These are phyloP conservation scores for Pycnonotus jocosus DNA, from an alignment of 2,113 vertebrate species.

Conservation along the genomic window DNA sequence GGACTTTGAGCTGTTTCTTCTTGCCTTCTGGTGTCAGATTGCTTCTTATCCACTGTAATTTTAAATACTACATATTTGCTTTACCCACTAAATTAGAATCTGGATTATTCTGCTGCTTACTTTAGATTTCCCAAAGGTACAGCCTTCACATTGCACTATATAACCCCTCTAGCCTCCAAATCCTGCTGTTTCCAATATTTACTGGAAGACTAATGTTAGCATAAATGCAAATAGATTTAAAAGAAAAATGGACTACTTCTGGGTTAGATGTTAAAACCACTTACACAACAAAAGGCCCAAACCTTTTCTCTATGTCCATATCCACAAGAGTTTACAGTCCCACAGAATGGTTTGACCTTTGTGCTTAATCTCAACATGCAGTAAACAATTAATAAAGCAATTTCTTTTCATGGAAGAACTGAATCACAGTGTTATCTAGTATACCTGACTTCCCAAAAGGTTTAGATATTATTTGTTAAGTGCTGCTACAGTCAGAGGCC, in stretches of 20 bases:
- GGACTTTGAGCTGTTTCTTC: constrained; percentile 16
- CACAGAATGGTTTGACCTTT: fast-evolving
- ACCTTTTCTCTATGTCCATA: not conserved
- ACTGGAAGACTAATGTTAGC: not conserved
- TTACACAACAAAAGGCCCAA: not conserved
- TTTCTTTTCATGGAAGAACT: not conserved
- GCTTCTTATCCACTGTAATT: constrained; percentile 54
- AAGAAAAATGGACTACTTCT: not conserved
- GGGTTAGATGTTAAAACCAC: not conserved
- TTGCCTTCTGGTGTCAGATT: constrained; percentile 51
- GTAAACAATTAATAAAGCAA: not conserved
- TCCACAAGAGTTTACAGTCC: no score
- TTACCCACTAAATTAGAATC: constrained; percentile 64
- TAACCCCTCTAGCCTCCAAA: constrained; percentile 29
- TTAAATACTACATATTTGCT: constrained; percentile 58
- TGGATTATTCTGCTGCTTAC: constrained; percentile 70
- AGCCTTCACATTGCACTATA: not conserved
- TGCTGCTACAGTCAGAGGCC: not conserved
- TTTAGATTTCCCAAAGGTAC: constrained; percentile 69
- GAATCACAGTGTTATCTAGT: not conserved
- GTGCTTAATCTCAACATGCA: not conserved
- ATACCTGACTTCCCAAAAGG: not conserved
- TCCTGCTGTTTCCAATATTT: constrained; percentile 13
- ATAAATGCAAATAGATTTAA: not conserved
- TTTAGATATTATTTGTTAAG: not conserved